Evolutionary conservation across 2,797 vertebrate species (phyloP), one percentile per base, ranked within the genome.

Genomic region (Chromis chromis): DNA sequence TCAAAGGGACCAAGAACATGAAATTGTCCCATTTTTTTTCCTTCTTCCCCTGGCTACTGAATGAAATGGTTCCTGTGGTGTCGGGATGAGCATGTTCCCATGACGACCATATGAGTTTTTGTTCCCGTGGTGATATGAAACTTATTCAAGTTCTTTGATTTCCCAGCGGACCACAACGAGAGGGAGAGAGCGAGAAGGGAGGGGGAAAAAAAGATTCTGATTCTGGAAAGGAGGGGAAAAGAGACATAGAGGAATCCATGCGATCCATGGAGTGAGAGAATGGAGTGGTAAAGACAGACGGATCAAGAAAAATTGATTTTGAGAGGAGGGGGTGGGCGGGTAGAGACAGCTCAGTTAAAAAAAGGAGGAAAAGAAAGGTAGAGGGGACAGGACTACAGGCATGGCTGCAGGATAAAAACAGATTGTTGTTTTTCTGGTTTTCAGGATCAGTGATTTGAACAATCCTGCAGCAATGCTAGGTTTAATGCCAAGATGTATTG

Each of bases 81-180:
- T 40, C 40, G 46, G 74, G 76, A 79, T 55, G 67, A 82, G 50
- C 63, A 65, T 63, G 79, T 77, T 89, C 85, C 76, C 78, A 76
- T 75, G 65, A 36, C 49, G 62, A 76, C 78, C 59, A 42, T 74
- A 60, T 77, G 65, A 81, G 74, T 74, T 80, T 83, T 83, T 79
- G 62, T 82, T 78, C 75, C 74, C 11, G 44, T 81, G 68, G 86
- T 74, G 67, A 86, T 86, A 66, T 77, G 16, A 83, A 87, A 86
- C 69, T 85, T 88, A 80, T 82, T 88, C 79, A 57, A 72, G 61
- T 70, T 82, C 81, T 84, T 82, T 89, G 81, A 91, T 91, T 91
- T 88, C 82, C 87, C 86, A 50, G 17, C 0, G 42, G 86, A 74
- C 48, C 31, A 59, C 21, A 72, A 63, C 6, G 17, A 67, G 17